Evolutionary conservation across 2,797 vertebrate genomes (phyloP).

Genomic region (Darevskia nairensis): DNA sequence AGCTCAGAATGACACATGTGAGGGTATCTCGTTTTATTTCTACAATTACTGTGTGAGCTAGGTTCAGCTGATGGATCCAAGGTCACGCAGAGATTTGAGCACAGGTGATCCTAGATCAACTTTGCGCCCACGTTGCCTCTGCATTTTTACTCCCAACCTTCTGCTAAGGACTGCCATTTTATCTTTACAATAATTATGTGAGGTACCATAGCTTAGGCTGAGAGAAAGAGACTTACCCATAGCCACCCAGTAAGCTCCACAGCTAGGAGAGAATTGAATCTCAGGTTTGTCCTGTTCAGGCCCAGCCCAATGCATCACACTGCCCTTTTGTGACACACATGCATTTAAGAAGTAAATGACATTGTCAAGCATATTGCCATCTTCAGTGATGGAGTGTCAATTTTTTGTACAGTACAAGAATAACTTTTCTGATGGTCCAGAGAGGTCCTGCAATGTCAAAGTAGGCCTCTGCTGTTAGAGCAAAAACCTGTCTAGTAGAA

Average conservation of each 20-base stretch:
- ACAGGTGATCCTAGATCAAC: neutral
- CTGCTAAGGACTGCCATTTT: neutral
- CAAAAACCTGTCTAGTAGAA: no score
- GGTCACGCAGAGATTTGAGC: neutral
- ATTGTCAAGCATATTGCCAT: neutral
- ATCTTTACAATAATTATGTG: neutral
- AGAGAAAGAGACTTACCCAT: neutral
- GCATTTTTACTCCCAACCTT: neutral
- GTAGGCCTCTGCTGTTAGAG: neutral
- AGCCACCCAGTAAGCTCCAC: neutral
- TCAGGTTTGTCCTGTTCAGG: neutral
- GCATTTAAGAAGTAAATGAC: neutral
- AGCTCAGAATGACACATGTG: neutral
- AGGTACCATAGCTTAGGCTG: neutral
- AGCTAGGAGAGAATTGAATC: neutral
- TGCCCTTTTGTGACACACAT: neutral
- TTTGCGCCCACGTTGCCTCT: neutral
- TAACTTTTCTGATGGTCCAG: neutral
- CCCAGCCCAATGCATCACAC: neutral
- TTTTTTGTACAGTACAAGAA: neutral
- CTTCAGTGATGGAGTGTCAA: neutral
- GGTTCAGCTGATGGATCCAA: neutral
- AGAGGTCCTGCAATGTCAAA: neutral
- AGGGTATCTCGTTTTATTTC: no score
- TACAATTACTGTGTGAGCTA: neutral